A percentile compares a stretch with the other conserved stretches of the same genome.
These are phyloP conservation scores for Prunella himalayana DNA, from an alignment of 2,113 vertebrate species.

Conservation along the genomic window DNA sequence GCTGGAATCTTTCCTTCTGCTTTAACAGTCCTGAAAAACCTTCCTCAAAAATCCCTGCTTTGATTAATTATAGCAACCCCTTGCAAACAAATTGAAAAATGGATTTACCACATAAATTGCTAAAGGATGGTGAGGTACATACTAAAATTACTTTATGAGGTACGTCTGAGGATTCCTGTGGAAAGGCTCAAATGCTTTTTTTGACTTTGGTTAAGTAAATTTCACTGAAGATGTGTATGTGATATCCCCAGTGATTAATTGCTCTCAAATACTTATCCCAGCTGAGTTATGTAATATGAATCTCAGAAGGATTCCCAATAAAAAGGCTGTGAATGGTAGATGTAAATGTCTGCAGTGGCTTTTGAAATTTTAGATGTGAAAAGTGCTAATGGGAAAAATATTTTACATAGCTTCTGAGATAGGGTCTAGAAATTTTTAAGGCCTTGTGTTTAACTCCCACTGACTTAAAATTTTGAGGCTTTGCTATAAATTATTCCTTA, in stretches of 20 bases:
- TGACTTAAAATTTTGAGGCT: neutral
- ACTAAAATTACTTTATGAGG: neutral
- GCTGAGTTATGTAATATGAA: neutral
- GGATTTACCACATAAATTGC: neutral
- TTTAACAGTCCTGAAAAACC: neutral
- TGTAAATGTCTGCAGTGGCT: neutral
- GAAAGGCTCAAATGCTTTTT: neutral
- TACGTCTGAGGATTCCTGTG: neutral
- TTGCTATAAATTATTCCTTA: slow-evolving; percentile 16
- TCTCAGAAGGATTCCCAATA: neutral
- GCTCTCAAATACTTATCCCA: neutral
- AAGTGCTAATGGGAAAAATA: slow-evolving; percentile 31
- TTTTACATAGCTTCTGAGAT: neutral
- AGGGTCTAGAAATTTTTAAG: neutral
- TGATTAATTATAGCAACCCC: neutral
- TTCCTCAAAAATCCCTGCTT: neutral
- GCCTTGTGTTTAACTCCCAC: neutral
- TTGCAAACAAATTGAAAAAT: neutral
- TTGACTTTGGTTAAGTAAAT: neutral
- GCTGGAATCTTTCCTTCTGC: neutral
- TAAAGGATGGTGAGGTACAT: neutral
- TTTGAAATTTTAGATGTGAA: neutral
- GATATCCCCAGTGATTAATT: neutral
- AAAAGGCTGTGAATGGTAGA: neutral
- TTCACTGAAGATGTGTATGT: neutral